Evolutionary conservation across 2,113 vertebrate genomes (phyloP), one percentile per base, ranked within the genome.

Genomic region (Chionodraco myersi): DNA sequence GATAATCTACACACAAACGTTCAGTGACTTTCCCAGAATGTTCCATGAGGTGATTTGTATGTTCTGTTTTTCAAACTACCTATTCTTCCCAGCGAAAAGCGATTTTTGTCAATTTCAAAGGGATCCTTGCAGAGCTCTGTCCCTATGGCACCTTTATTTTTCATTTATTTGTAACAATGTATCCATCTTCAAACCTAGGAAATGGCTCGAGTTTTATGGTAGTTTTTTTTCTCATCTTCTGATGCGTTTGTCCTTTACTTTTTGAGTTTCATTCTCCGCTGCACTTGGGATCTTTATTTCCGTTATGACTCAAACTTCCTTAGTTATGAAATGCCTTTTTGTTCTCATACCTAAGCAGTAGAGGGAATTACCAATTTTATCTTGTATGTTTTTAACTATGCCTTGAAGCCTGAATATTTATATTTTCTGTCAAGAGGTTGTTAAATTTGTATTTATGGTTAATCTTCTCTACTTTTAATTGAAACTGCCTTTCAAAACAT

Each of bases 261-360:
- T 80, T 62, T 45, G 23, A 75, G 53, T 75, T 78, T 77, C 70
- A 72, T 72, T 76, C 80, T 80, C 21, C 10, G 6, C 66, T 58
- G 41, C 67, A 52, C 30, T 5, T 10, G 6, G 26, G 59, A 61
- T 66, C 51, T 75, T 36, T 21, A 49, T 76, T 71, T 13, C 21
- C 53, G 59, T 68, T 63, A 64, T 76, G 41, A 56, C 75, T 16
- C 41, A 47, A 76, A 70, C 23, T 12, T 64, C 52, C 52, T 41
- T 66, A 51, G 48, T 23, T 82, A 51, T 56, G n/a, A 64, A 51
- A 78, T 60, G 58, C 49, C 61, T 5, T 72, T 72, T 56, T 15
- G 10, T 68, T 75, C 49, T 64, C 30, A 34, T 18, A 47, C 15
- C 45, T 0, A 1, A 21, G 21, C 30, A 44, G 11, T 11, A 51